Base-by-base conservation (phyloP, 2,113 vertebrate species). In the Bubo scandiacus region DNA sequence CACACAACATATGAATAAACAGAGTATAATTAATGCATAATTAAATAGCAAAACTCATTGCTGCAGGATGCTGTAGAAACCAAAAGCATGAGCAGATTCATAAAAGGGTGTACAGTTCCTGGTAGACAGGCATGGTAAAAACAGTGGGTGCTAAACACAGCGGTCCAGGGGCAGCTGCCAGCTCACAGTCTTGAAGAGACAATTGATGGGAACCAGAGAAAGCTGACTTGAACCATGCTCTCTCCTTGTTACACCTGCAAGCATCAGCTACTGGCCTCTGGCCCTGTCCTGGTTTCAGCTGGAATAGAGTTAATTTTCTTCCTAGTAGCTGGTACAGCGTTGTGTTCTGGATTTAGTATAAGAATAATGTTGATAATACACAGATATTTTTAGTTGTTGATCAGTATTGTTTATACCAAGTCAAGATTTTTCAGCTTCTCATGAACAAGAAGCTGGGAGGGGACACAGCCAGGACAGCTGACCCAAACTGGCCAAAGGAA, bases 11-110 rank as follows among this genome's bases (percentile, higher is more conserved):
- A 34, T 3, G 25, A 88, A 68, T 66, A 92, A 86, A 77, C 23
- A 88, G 45, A 94, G 47, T 49, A 52, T 78, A 95, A 96, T 78
- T 81, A 62, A 95, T 59, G 72, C 26, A n/a, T 86, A 81, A 91
- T 54, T 83, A 95, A 86, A 89, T 4, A 94, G 63, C 25, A 81
- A n/a, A 92, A 86, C 32, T 89, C n/a, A 59, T 34, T 91, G 80
- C 83, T 15, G 17, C 38, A 84, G 86, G 59, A 89, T 87, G 80
- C 29, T 51, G 36, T 26, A 62, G 47, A 67, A 88, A 88, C 25
- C 5, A 3, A 88, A 87, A 83, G 81, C 59, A 74, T 27, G 12
- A 85, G 57, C 34, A 62, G 59, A 89, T 83, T 86, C 42, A 84
- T 68, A 71, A 65, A 62, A 74, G 19, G 18, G 30, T 3, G 11